Base-by-base conservation (phyloP, 35 echinoderm and acorn worm genomes). In the Ophioderma brevispina region DNA sequence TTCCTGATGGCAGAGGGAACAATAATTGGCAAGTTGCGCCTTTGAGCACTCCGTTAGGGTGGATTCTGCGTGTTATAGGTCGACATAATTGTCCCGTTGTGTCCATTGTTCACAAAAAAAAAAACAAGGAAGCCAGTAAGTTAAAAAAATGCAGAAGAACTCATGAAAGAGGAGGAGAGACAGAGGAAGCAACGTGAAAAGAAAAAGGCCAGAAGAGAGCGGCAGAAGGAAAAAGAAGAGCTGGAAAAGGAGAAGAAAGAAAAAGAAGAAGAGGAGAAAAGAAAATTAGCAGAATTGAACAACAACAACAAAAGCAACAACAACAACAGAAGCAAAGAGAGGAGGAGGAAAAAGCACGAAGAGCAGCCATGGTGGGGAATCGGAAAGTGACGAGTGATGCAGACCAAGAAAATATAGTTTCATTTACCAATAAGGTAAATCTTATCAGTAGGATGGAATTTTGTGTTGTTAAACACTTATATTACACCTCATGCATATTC, bases 121-220 rank as follows among this genome's bases (percentile, higher is more conserved):
- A n/a, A n/a, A n/a, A 39, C 31, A 55, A 99, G 97, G 97, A 99
- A 70, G 97, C 97, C 0, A 88, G 76, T 50, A 84, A n/a, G n/a
- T n/a, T n/a, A n/a, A n/a, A n/a, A 82, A 40, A 94, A 95, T 59
- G 93, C 82, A 21, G 91, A 93, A 19, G 87, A 88, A 79, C 89
- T 99, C 38, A 87, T 95, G 77, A 75, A 91, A 42, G 97, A 99
- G 55, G 94, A 95, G 42, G 97, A 99, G 55, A 86, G 91, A 59
- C 94, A 87, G 76, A 92, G 91, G 77, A 93, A 89, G 32, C 85
- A 90, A 19, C 55, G 80, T 78, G 93, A 99, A 63, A 99, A 95
- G 79, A 86, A 87, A n/a, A 89, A 84, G 77, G 91, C 87, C 36
- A 88, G 84, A 38, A 99, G 95, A 52, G 93, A 91, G 77, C 81